These are phyloP conservation scores for Acronicta aceris DNA, from an alignment of 2,888 invertebrate species.

Conservation along the genomic window DNA sequence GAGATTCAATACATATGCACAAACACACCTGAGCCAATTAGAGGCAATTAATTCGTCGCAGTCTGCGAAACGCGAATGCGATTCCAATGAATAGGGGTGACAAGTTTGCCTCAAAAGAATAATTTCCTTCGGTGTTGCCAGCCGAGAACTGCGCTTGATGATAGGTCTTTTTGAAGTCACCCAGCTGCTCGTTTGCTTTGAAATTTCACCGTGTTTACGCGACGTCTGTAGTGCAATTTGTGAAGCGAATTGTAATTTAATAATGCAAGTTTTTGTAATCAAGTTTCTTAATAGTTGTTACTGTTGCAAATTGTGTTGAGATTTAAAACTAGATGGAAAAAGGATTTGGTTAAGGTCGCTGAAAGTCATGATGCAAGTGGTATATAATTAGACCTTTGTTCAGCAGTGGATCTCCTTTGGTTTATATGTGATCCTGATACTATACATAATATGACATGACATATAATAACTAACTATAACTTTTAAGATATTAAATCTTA, in stretches of 20 bases:
- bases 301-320: background rate
- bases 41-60: constrained; percentile 41
- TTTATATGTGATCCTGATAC: no score
- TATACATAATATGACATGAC: no score
- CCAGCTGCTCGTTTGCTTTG: constrained; percentile 42
- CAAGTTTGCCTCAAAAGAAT: constrained; percentile 48
- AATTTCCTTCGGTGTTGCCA: constrained; percentile 21
- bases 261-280: constrained; percentile 6
- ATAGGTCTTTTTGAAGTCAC: constrained; percentile 41
- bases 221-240: constrained; percentile 26
- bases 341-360: no score
- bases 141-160: constrained; percentile 33
- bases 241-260: constrained; percentile 17
- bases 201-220: constrained; percentile 26
- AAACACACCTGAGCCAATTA: constrained; percentile 37
- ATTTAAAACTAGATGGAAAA: no score
- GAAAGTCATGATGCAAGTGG: no score
- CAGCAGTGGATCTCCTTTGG: no score
- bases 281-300: background rate
- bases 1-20: constrained; percentile 19
- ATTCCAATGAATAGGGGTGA: constrained; percentile 44
- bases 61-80: constrained; percentile 34
- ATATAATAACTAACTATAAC: no score
- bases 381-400: no score
- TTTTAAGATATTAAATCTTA: no score